Conservation (phyloP, 2,888 invertebrate genomes). For the Cancer borealis region DNA sequence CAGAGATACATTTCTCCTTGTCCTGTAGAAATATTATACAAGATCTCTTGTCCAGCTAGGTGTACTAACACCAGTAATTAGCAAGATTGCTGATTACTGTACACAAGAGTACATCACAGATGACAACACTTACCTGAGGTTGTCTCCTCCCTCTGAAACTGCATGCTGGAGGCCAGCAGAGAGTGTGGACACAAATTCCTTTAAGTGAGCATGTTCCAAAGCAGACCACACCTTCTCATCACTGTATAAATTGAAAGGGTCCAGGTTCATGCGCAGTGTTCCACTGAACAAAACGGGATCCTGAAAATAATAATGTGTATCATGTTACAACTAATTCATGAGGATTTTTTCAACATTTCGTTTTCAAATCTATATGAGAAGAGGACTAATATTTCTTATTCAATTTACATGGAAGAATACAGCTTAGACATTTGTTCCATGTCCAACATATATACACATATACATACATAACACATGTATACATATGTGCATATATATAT, state of each 20-base stretch:
- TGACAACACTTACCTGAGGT: conserved; percentile 81
- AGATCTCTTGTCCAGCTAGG: neutral
- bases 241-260: conserved; percentile 89
- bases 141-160: conserved; percentile 95
- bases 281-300: conserved; percentile 98
- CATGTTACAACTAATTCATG: neutral
- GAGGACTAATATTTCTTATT: too few relatives aligned
- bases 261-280: conserved; percentile 92
- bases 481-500: too few relatives aligned
- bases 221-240: conserved; percentile 94
- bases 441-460: too few relatives aligned
- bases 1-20: too few relatives aligned
- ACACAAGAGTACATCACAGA: neutral
- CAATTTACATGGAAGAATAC: too few relatives aligned
- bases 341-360: neutral
- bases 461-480: too few relatives aligned
- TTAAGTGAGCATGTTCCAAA: conserved; percentile 93
- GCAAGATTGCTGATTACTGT: neutral
- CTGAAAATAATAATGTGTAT: conserved; percentile 83
- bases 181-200: conserved; percentile 89
- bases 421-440: too few relatives aligned
- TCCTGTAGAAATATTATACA: neutral
- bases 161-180: conserved; percentile 89
- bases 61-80: neutral
- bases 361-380: too few relatives aligned